These are phyloP conservation scores for Drosophila bifasciata DNA, from an alignment of 1,140 invertebrate species.

Conservation along the genomic window DNA sequence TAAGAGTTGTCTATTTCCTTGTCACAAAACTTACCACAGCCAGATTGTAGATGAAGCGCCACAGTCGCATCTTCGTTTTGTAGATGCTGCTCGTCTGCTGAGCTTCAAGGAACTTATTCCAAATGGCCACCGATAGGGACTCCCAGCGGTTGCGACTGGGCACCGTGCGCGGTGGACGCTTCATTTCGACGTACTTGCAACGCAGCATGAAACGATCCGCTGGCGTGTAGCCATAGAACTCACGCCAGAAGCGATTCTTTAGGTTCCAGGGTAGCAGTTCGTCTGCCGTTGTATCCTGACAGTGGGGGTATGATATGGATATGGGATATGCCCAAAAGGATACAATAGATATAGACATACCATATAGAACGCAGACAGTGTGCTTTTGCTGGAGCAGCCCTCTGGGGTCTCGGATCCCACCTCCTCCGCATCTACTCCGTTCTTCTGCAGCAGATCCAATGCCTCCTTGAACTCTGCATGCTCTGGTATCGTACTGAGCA, in stretches of 20 bases:
- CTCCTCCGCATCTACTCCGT: no score
- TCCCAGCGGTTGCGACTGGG: conserved; percentile 85
- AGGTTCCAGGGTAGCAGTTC: conserved; percentile 37
- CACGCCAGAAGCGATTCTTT: conserved; percentile 66
- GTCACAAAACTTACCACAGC: conserved; percentile 87
- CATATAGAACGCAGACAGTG: neutral
- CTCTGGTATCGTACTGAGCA: neutral
- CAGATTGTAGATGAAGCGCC: conserved; percentile 90
- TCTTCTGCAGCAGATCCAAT: no score
- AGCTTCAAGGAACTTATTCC: conserved; percentile 90
- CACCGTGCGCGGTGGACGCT: conserved; percentile 62
- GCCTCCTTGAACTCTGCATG: no score
- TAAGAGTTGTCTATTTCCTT: neutral
- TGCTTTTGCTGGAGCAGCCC: conserved; percentile 21
- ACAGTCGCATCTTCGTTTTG: conserved; percentile 92
- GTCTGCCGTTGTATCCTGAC: conserved; percentile 21
- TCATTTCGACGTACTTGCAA: conserved; percentile 84
- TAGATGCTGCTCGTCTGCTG: conserved; percentile 92
- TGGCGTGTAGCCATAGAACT: conserved; percentile 78
- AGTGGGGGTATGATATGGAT: neutral
- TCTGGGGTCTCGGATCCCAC: conserved; percentile 1
- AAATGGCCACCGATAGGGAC: conserved; percentile 89
- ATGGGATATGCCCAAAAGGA: neutral
- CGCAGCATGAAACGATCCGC: conserved; percentile 85
- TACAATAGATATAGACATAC: no score